These are phyloP conservation scores for Thunnus albacares DNA, from an alignment of 2,797 vertebrate genomes.

Conservation along the genomic window DNA sequence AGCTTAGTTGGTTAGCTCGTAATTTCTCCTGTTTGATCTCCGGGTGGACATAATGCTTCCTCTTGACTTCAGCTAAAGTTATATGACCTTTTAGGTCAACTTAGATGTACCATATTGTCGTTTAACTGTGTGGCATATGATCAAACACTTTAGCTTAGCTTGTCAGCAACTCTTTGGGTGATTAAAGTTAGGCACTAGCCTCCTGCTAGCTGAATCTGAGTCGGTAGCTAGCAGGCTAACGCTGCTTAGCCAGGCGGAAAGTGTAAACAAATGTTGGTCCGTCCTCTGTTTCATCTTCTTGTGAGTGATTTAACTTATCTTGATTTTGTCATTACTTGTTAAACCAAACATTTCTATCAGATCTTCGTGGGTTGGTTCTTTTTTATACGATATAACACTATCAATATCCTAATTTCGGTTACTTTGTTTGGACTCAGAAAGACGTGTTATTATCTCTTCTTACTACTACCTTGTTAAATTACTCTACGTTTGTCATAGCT, in stretches of 20 bases:
- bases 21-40: conserved; percentile 29
- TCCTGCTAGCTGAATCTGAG: conserved; percentile 48
- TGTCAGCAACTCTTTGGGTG: conserved; percentile 42
- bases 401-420: not conserved
- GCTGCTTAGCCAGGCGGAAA: conserved; percentile 46
- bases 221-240: conserved; percentile 59
- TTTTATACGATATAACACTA: not conserved
- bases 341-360: not conserved
- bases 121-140: not conserved
- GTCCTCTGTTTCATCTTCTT: not conserved
- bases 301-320: not conserved
- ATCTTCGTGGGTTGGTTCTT: not conserved
- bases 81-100: accelerated
- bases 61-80: not conserved
- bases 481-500: not conserved
- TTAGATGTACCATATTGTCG: not conserved
- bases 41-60: not conserved
- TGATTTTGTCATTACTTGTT: not conserved
- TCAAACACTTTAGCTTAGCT: not conserved
- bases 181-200: conserved; percentile 71
- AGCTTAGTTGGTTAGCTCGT: conserved; percentile 68
- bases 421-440: not conserved
- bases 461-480: not conserved
- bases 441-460: not conserved
- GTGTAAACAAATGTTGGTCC: conserved; percentile 42